Conservation (phyloP, 2,888 invertebrate species). For the Meta bourneti region DNA sequence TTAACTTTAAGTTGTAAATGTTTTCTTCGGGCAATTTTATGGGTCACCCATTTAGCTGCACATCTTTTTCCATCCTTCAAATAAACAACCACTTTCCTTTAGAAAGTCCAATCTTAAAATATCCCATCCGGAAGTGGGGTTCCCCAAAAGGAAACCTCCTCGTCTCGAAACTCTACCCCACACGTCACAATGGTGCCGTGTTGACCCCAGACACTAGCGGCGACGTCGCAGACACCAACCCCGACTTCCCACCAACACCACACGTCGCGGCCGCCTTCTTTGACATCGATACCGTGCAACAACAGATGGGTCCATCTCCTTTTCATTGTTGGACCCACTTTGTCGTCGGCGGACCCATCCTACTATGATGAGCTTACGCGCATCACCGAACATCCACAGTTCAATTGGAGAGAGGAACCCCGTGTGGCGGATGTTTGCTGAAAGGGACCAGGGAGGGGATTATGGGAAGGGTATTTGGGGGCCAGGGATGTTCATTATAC, state of each 20-base stretch:
- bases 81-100: no score
- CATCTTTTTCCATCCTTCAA: no score
- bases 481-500: no score
- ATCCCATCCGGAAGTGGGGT: no score
- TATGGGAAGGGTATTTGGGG: not conserved
- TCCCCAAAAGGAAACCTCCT: not conserved
- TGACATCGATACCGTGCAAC: conserved; percentile 68
- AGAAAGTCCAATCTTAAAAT: no score
- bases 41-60: no score
- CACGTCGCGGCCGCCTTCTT: conserved; percentile 32
- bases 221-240: conserved; percentile 17
- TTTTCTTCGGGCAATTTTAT: no score
- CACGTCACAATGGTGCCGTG: conserved; percentile 8
- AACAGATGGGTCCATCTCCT: conserved; percentile 60
- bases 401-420: not conserved
- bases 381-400: conserved; percentile 36
- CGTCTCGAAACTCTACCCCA: not conserved
- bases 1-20: no score
- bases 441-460: not conserved
- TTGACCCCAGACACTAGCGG: conserved; percentile 45
- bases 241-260: conserved; percentile 34
- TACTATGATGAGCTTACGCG: conserved; percentile 65
- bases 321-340: conserved; percentile 39
- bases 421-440: not conserved
- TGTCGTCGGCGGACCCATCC: conserved; percentile 38